phyloP scores from a whole-genome alignment of 2,113 vertebrate genomes.

The Forbesichthys agassizii region DNA sequence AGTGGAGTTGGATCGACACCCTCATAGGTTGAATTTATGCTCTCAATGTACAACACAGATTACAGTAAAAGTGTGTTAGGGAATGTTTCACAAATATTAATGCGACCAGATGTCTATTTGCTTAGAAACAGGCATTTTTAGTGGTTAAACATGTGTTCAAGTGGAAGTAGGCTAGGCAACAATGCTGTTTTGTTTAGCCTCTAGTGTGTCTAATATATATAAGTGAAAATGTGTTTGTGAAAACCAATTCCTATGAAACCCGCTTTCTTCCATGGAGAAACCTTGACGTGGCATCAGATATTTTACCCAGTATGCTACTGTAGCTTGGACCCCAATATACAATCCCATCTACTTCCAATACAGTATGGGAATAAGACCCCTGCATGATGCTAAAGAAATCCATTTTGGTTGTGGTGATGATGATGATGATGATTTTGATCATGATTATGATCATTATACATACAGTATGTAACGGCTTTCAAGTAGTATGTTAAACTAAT shows the following conservation, averaged over 20 bases:
- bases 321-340: slow-evolving; percentile 14
- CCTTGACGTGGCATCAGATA: slow-evolving; percentile 46
- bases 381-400: background rate
- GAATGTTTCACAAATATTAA: too few species aligned
- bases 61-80: too few species aligned
- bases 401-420: too few species aligned
- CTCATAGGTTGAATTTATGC: slow-evolving; percentile 38
- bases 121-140: background rate
- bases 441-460: too few species aligned
- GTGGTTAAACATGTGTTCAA: background rate
- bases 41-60: background rate
- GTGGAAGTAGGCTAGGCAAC: background rate
- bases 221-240: too few species aligned
- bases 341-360: slow-evolving; percentile 7
- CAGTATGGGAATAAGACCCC: background rate
- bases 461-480: too few species aligned
- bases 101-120: too few species aligned
- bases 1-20: slow-evolving; percentile 61
- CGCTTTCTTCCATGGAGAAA: slow-evolving; percentile 44
- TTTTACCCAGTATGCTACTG: slow-evolving; percentile 62
- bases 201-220: too few species aligned
- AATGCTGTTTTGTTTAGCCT: too few species aligned
- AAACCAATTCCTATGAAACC: slow-evolving; percentile 33
- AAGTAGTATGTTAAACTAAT: too few species aligned
- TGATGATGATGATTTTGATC: too few species aligned